Percentiles rank a stretch among this genome's conserved stretches.
phyloP scores from a whole-genome alignment of 2,797 vertebrate species.

The Phrynocephalus forsythii region DNA sequence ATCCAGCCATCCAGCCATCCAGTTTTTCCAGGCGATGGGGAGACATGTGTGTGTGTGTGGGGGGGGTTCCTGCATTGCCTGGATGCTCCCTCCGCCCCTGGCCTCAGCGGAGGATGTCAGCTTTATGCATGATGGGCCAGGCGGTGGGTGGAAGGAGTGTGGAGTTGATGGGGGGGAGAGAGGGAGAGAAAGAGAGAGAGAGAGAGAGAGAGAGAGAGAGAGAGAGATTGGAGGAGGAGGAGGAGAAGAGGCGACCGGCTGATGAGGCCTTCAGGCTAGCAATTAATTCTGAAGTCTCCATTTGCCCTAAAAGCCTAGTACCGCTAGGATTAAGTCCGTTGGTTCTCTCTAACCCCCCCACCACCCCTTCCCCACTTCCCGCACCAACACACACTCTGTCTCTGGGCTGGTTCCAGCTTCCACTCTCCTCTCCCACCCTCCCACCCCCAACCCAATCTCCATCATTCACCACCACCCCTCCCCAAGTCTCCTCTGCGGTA shows the following conservation, averaged over 20 bases:
- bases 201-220: not conserved
- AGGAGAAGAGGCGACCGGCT: not conserved
- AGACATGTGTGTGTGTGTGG: no score
- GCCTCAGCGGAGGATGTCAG: not conserved
- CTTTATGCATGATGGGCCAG: conserved; percentile 1
- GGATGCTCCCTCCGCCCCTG: not conserved
- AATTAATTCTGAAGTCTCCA: conserved; percentile 14
- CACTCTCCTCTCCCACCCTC: not conserved
- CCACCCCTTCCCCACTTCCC: no score
- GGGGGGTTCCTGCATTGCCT: no score
- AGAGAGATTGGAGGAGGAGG: not conserved
- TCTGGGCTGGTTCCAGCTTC: not conserved
- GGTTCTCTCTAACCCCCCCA: no score
- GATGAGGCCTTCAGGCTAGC: conserved; percentile 15
- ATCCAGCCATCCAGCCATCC: not conserved
- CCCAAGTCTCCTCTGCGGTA: not conserved
- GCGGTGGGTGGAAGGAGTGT: no score
- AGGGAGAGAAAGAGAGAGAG: accelerated
- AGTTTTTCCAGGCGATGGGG: no score
- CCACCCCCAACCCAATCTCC: no score
- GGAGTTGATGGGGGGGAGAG: not conserved
- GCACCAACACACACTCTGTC: not conserved
- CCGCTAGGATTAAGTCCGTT: not conserved
- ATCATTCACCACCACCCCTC: no score
- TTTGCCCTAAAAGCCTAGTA: not conserved